Evolutionary conservation across 2,888 invertebrate genomes (phyloP), one percentile per base, ranked within the genome.

Genomic region (Formica aserva): DNA sequence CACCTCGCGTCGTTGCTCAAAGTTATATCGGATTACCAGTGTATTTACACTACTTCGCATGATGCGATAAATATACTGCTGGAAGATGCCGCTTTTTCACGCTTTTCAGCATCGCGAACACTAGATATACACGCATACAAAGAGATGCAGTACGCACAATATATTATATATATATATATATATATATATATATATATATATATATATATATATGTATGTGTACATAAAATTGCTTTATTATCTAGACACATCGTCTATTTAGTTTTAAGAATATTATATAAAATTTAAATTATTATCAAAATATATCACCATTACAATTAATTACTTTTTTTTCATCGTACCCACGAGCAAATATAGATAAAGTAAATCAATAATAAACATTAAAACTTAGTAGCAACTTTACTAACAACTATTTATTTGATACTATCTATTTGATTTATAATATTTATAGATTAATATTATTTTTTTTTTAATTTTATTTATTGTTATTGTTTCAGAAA

Each of bases 11-110:
- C 45, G 35, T 65, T 65, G 48, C 65, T 52, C 65, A 76, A 66
- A 65, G 52, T 76, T 76, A 65, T 76, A 76, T 55, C 65, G 38
- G 52, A 76, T 76, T 76, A 76, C 9, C 8, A 38, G 26, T 65
- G 13, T 55, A 77, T 66, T 77, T 77, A 65, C 38, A 35, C 13
- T 38, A 66, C 11, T 66, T 77, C 9, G 22, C 18, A 52, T 52
- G 3, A 35, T n/a, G 38, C n/a, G 29, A 35, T 35, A 38, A 32
- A 32, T 48, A 63, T 75, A 63, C 4, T 41, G 29, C 11, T 26
- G 5, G 3, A 76, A 52, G 18, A 52, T 38, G 15, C 15, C 18
- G 38, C n/a, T 66, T 77, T 66, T 77, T 66, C 26, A 41, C 8
- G 26, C 52, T 76, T 66, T 55, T 26, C 22, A 45, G 15, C 9